Conservation (phyloP, 2,888 invertebrate species). For the Drosophila birchii region DNA sequence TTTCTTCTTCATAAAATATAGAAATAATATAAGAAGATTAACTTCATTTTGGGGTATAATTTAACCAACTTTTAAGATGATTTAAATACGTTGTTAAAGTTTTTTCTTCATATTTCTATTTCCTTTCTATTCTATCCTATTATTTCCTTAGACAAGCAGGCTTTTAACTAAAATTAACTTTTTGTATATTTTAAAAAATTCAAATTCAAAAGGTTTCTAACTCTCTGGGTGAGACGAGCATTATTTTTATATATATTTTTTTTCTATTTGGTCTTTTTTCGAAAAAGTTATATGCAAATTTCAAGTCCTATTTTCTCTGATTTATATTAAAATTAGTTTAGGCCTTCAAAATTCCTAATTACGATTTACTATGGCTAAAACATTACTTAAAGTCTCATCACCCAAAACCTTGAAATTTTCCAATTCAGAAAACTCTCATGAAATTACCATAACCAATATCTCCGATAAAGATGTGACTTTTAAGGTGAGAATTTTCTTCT, state of each 20-base stretch:
- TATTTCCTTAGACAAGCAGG: neutral
- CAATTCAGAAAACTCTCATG: neutral
- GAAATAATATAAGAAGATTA: neutral
- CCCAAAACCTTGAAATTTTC: conserved; percentile 18
- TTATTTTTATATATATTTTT: neutral
- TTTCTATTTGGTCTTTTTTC: conserved; percentile 3
- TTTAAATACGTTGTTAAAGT: neutral
- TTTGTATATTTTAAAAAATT: neutral
- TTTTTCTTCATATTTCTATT: too few relatives aligned
- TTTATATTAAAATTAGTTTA: neutral
- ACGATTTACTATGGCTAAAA: neutral
- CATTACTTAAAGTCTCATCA: conserved; percentile 10
- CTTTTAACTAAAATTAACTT: neutral
- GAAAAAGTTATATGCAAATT: conserved; percentile 5
- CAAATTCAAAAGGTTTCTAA: neutral
- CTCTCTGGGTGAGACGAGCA: neutral
- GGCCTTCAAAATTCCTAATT: neutral
- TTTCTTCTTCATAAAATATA: neutral
- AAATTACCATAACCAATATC: conserved; percentile 17
- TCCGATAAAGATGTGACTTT: conserved; percentile 11
- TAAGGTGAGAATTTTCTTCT: conserved; percentile 17
- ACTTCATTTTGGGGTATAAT: neutral
- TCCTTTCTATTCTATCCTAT: too few relatives aligned
- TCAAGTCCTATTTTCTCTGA: neutral
- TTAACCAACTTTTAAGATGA: neutral